These are phyloP conservation scores for Nemotelus nigrinus DNA, from an alignment of 2,888 invertebrate species.

Conservation along the genomic window DNA sequence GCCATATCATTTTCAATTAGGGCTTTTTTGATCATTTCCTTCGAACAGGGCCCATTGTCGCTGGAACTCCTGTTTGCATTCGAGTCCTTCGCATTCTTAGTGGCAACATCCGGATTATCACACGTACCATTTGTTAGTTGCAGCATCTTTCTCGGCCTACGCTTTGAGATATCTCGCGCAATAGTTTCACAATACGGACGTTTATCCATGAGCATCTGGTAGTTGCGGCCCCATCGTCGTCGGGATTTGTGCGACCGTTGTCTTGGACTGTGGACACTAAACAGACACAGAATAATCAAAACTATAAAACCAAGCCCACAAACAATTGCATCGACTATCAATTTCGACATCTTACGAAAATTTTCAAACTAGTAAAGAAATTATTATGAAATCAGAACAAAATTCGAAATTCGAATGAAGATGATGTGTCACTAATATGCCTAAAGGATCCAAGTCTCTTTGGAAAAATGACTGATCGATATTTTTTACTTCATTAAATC, in stretches of 20 bases:
- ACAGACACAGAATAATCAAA: constrained; percentile 12
- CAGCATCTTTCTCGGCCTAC: background rate
- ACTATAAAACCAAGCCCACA: constrained; percentile 21
- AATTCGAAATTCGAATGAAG: background rate
- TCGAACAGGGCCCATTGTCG: background rate
- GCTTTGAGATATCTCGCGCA: background rate
- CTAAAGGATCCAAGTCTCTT: too few species aligned
- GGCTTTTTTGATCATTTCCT: constrained; percentile 29
- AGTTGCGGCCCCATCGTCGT: background rate
- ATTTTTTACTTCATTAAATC: too few species aligned
- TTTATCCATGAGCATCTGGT: constrained; percentile 20
- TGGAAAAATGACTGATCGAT: too few species aligned
- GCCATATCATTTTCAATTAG: constrained; percentile 42
- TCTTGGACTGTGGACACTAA: constrained; percentile 4
- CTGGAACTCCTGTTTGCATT: background rate
- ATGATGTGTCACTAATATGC: background rate
- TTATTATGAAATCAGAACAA: background rate
- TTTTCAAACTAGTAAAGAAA: background rate
- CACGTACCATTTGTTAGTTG: background rate
- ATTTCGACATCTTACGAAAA: constrained; percentile 16
- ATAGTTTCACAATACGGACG: constrained; percentile 12
- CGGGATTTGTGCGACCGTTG: background rate
- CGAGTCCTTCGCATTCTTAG: background rate
- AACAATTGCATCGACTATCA: constrained; percentile 25
- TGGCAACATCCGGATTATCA: background rate